Evolutionary conservation across 2,113 vertebrate genomes (phyloP).

Genomic region (Porphyrio hochstetteri): DNA sequence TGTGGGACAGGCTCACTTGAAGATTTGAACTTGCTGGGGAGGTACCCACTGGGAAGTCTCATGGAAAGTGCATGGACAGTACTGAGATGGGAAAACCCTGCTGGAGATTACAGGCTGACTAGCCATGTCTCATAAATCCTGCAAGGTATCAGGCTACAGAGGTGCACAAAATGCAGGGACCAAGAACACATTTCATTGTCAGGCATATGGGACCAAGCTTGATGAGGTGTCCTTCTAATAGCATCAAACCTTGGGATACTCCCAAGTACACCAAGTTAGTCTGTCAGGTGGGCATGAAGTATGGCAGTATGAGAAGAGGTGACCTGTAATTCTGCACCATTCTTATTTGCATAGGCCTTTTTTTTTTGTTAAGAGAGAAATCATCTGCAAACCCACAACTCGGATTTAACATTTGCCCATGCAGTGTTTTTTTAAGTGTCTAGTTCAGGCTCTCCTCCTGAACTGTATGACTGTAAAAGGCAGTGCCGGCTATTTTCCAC

Average conservation of each 20-base stretch:
- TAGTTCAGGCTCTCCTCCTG: background rate
- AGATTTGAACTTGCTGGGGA: background rate
- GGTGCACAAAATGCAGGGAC: background rate
- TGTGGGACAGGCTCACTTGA: background rate
- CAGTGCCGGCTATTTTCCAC: background rate
- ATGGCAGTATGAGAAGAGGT: background rate
- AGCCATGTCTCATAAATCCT: background rate
- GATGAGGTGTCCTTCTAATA: background rate
- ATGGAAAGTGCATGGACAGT: background rate
- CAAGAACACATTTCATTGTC: background rate
- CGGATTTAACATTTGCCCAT: background rate
- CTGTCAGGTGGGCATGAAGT: background rate
- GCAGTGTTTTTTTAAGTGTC: background rate
- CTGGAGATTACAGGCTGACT: background rate
- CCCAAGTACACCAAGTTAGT: background rate
- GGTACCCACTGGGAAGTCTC: background rate
- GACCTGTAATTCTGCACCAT: background rate
- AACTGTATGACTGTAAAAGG: background rate
- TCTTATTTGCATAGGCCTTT: background rate
- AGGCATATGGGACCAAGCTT: background rate
- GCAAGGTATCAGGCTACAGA: background rate
- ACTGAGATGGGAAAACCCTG: background rate
- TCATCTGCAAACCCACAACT: background rate
- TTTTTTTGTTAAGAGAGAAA: background rate
- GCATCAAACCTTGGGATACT: background rate